phyloP scores from a whole-genome alignment of 2,888 invertebrate genomes.

The Ditylenchus weischeri region DNA sequence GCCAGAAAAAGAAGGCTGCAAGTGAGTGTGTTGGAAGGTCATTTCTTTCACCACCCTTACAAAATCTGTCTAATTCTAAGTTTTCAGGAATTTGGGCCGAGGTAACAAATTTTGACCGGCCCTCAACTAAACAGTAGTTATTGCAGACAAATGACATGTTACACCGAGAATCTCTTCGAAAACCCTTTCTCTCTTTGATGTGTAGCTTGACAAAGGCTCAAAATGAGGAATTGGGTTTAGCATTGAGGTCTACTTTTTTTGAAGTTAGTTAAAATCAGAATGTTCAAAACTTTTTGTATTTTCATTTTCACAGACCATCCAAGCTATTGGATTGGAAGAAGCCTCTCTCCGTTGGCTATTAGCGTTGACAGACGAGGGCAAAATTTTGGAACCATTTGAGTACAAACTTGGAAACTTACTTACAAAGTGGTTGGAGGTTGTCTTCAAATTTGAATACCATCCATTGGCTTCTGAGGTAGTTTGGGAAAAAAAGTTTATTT shows the following conservation, averaged over 20 bases:
- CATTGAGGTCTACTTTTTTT: constrained; percentile 41
- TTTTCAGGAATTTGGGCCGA: constrained; percentile 37
- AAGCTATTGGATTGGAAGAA: constrained; percentile 34
- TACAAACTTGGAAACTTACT: constrained; percentile 24
- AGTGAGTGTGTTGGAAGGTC: constrained; percentile 39
- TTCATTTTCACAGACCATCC: constrained; percentile 25
- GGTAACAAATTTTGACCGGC: background rate
- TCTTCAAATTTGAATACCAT: constrained; percentile 24
- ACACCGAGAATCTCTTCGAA: constrained; percentile 19
- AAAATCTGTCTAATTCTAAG: no score
- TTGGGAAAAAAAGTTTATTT: background rate
- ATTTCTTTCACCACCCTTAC: no score
- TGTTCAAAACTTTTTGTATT: background rate
- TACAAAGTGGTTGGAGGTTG: constrained; percentile 32
- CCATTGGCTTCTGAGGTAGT: constrained; percentile 22
- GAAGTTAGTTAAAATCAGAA: constrained; percentile 23
- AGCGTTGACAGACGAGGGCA: constrained; percentile 32
- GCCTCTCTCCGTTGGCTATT: constrained; percentile 36
- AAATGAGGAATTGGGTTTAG: constrained; percentile 40
- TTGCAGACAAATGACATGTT: constrained; percentile 34
- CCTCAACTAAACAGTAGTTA: background rate
- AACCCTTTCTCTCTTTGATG: constrained; percentile 30
- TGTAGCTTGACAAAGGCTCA: constrained; percentile 39
- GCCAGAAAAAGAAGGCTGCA: constrained; percentile 34
- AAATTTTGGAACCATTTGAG: constrained; percentile 30